Conservation (phyloP, 92 coral and sea anemone genomes). For the Plumapathes pennacea region DNA sequence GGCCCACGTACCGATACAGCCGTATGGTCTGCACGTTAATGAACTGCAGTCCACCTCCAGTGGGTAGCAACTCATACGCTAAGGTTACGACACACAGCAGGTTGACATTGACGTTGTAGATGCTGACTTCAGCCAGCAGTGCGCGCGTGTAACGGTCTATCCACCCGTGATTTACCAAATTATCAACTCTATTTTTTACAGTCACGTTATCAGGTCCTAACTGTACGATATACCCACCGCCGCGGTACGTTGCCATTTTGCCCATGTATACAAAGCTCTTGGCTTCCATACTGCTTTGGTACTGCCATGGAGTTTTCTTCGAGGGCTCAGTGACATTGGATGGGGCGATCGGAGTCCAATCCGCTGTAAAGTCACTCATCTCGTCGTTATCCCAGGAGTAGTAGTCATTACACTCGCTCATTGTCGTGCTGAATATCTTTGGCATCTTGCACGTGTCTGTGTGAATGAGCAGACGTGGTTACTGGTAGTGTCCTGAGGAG, state of each 20-base stretch:
- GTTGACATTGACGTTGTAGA: conserved; percentile 78
- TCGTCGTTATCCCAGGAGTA: conserved; percentile 92
- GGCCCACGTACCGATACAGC: conserved; percentile 75
- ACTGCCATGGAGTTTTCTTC: conserved; percentile 47
- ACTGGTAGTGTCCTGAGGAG: too few relatives aligned
- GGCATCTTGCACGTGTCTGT: conserved; percentile 81
- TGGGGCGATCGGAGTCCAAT: conserved; percentile 43
- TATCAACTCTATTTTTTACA: conserved; percentile 14
- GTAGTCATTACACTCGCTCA: conserved; percentile 67
- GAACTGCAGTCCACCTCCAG: conserved; percentile 61
- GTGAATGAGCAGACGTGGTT: too few relatives aligned
- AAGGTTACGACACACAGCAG: conserved; percentile 78
- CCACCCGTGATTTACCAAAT: conserved; percentile 57
- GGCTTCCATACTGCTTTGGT: conserved; percentile 61
- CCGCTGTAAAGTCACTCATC: conserved; percentile 27
- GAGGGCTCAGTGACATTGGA: conserved; percentile 14
- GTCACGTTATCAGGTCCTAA: conserved; percentile 63
- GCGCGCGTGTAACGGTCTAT: conserved; percentile 82
- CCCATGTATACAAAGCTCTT: conserved; percentile 85
- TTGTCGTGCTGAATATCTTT: conserved; percentile 22
- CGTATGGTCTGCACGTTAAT: conserved; percentile 76
- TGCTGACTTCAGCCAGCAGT: conserved; percentile 74
- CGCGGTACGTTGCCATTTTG: conserved; percentile 79
- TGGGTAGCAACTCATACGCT: conserved; percentile 71
- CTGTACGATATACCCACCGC: conserved; percentile 74